phyloP scores from a whole-genome alignment of 2,888 invertebrate species.

The Antitype chi region DNA sequence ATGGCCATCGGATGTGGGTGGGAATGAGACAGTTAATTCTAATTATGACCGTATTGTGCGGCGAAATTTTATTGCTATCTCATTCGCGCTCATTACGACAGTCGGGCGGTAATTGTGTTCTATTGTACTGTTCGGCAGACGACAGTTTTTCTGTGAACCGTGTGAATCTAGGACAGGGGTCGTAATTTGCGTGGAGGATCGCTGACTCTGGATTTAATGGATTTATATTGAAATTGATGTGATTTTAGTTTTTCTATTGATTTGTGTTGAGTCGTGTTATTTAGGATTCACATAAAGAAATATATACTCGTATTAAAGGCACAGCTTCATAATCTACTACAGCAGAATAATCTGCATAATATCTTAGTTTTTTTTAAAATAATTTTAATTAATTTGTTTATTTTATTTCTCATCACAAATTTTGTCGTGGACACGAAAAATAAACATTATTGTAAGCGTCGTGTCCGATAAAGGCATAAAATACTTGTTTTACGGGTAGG shows the following conservation, averaged over 20 bases:
- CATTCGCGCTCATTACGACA: slow-evolving; percentile 86
- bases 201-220: slow-evolving; percentile 68
- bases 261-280: slow-evolving; percentile 2
- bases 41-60: slow-evolving; percentile 88
- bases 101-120: slow-evolving; percentile 83
- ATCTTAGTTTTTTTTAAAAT: no score
- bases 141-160: slow-evolving; percentile 84
- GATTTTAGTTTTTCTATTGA: slow-evolving; percentile 47
- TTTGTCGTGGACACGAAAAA: no score
- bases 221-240: slow-evolving; percentile 31
- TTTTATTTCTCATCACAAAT: no score
- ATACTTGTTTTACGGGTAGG: no score
- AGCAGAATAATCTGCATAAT: no score
- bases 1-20: slow-evolving; percentile 86
- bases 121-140: slow-evolving; percentile 81
- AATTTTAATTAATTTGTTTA: no score
- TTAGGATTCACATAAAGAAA: no score
- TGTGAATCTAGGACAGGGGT: slow-evolving; percentile 85
- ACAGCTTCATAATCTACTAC: no score
- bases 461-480: no score
- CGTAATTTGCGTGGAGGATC: slow-evolving; percentile 76
- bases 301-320: no score
- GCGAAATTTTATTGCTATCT: slow-evolving; percentile 89
- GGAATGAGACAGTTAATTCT: slow-evolving; percentile 89
- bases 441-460: no score